phyloP scores from a whole-genome alignment of 2,888 invertebrate genomes.

The Nymphalis urticae region DNA sequence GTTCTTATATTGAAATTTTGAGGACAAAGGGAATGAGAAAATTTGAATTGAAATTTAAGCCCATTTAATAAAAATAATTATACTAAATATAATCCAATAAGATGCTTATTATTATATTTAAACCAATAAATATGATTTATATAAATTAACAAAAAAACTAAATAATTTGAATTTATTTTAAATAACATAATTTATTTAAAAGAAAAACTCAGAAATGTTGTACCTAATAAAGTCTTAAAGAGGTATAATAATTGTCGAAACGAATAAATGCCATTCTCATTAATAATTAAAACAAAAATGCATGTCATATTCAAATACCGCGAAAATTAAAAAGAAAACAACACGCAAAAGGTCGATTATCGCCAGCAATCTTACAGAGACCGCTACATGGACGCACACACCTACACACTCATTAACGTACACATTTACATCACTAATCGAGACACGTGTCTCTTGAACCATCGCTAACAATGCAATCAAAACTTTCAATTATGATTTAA shows the following conservation, averaged over 20 bases:
- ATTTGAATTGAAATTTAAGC: too few relatives aligned
- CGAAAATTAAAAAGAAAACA: slow-evolving; percentile 37
- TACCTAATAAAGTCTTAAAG: not conserved
- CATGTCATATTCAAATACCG: slow-evolving; percentile 27
- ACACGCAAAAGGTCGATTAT: slow-evolving; percentile 56
- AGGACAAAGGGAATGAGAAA: too few relatives aligned
- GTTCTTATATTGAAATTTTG: too few relatives aligned
- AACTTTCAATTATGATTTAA: slow-evolving; percentile 50
- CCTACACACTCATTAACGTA: slow-evolving; percentile 69
- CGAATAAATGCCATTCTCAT: not conserved
- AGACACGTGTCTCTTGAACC: slow-evolving; percentile 56
- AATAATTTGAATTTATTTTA: too few relatives aligned
- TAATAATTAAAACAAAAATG: slow-evolving; percentile 11
- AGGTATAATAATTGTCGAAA: not conserved
- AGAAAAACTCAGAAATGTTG: too few relatives aligned
- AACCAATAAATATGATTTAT: too few relatives aligned
- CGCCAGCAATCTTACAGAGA: slow-evolving; percentile 54
- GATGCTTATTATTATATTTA: too few relatives aligned
- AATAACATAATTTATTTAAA: too few relatives aligned
- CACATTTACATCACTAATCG: slow-evolving; percentile 77
- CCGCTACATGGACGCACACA: slow-evolving; percentile 60
- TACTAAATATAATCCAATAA: too few relatives aligned
- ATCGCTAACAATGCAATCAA: slow-evolving; percentile 48
- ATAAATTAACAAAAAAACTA: too few relatives aligned
- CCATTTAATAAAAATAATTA: too few relatives aligned